A percentile compares a stretch with the other conserved stretches of the same genome.
Conservation (phyloP, 92 coral and sea anemone species). For the Zoanthus sansibaricus region DNA sequence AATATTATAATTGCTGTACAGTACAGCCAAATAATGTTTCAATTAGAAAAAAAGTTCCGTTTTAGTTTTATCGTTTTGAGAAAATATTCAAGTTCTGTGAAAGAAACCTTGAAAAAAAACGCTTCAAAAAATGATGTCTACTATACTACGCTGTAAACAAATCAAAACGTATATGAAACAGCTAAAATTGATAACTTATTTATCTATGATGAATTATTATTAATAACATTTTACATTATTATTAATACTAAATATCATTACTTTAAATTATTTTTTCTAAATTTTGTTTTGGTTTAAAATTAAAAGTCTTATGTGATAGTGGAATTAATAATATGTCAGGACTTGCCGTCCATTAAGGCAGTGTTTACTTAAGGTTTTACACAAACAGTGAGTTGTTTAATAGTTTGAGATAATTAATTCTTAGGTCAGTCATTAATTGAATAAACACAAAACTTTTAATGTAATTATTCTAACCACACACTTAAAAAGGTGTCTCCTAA, state of each 20-base stretch:
- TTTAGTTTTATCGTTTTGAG: background rate
- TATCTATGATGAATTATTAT: background rate
- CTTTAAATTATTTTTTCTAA: background rate
- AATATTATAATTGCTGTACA: background rate
- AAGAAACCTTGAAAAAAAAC: background rate
- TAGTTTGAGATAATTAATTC: slow-evolving; percentile 7
- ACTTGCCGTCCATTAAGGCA: background rate
- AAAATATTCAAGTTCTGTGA: background rate
- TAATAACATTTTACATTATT: too few relatives aligned
- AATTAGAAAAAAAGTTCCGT: background rate
- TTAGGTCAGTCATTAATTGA: too few relatives aligned
- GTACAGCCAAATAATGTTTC: background rate
- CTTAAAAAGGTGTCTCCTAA: too few relatives aligned
- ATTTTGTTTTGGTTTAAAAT: background rate
- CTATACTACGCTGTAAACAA: too few relatives aligned
- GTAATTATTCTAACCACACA: too few relatives aligned
- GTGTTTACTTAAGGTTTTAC: slow-evolving; percentile 6
- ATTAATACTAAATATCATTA: too few relatives aligned
- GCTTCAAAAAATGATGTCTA: background rate
- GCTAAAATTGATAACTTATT: background rate
- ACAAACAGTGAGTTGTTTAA: slow-evolving; percentile 22
- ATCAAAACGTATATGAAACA: too few relatives aligned
- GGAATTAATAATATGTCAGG: background rate
- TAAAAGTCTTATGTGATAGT: background rate
- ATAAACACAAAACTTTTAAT: too few relatives aligned